Base-by-base conservation (phyloP, 2,888 invertebrate genomes). In the Pomacea canaliculata region DNA sequence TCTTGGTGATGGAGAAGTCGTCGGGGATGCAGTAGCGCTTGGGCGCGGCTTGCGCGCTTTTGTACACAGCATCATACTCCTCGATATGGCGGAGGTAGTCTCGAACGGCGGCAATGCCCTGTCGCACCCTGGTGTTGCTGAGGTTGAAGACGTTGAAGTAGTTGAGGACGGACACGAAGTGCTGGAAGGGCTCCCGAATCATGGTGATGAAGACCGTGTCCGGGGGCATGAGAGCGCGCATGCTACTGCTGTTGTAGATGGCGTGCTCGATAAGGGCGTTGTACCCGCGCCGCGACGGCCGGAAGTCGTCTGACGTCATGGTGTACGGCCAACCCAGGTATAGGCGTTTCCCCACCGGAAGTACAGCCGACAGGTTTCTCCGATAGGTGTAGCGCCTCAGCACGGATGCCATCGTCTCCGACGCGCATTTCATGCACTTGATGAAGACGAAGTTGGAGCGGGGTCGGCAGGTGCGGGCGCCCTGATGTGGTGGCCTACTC, bases 381-480 rank as follows among this genome's bases (percentile, higher is more conserved):
- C 76, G 71, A 62, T 83, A 84, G 48, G 86, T 89, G 82, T 86
- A 90, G 10, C 89, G 81, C 16, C 87, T 81, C n/a, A 90, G 80
- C 12, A 89, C 83, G 10, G 86, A 83, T 2, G 83, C 84, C 71
- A 90, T 75, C 5, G 90, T 89, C 74, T 87, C 84, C 19, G 90
- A 90, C 2, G 89, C 90, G 83, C 89, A 89, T 77, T 90, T 90
- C 85, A 89, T 89, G 73, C 87, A 85, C 78, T 90, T 90, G 72
- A 90, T 86, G 78, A 89, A 90, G 8, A 88, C 89, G 75, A 89
- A 80, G 78, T 89, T 87, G 27, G 23, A 63, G 37, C 73, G 65
- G 63, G 77, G 75, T n/a, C 16, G 70, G 62, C 81, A 82, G 7
- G 51, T 71, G 27, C 13, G n/a, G 4, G 23, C 49, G 7, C 19